Base-by-base conservation (phyloP, 2,888 invertebrate species). In the Caenorhabditis imperialis region DNA sequence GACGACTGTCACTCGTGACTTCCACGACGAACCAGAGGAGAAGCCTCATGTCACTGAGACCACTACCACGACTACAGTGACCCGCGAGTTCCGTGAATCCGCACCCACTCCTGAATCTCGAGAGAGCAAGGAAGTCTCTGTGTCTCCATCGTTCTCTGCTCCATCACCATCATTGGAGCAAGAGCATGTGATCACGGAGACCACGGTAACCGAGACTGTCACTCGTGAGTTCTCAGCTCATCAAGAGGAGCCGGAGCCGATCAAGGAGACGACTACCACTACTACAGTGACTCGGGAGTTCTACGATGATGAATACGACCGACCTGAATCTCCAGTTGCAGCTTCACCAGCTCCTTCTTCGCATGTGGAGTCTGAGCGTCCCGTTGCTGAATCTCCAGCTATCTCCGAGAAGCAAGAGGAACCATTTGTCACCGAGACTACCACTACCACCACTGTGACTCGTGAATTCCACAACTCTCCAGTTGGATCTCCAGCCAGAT, bases 371-470 rank as follows among this genome's bases (percentile, higher is more conserved):
- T 30, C 30, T 7, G 30, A 30, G 10, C 30, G 30, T 30, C 30
- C 30, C 6, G 37, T 44, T 18, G 35, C 53, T 18, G 53, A 60
- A 33, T 47, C 42, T 14, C 42, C 57, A n/a, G 23, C 38, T 12
- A 18, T 40, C 22, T 51, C 35, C 8, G 51, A 45, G 37, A 53
- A 48, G 16, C 35, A 33, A 8, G 61, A 70, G 14, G 61, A 62
- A 20, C 62, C 55, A 16, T 22, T 18, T 25, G 38, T 37, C 20
- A 48, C 23, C 12, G 61, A 61, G n/a, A 50, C 50, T 12, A 61
- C 18, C 12, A 61, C 61, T 30, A 60, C 60, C 1, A 62, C 61
- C 6, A 51, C 61, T n/a, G 51, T 62, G 0, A 62, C 61, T 44
- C 61, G 47, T 16, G 45, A 60, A 22, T 45, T 35, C 47, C 47